Evolutionary conservation across 1,140 invertebrate genomes (phyloP).

Genomic region (Grapholita molesta): DNA sequence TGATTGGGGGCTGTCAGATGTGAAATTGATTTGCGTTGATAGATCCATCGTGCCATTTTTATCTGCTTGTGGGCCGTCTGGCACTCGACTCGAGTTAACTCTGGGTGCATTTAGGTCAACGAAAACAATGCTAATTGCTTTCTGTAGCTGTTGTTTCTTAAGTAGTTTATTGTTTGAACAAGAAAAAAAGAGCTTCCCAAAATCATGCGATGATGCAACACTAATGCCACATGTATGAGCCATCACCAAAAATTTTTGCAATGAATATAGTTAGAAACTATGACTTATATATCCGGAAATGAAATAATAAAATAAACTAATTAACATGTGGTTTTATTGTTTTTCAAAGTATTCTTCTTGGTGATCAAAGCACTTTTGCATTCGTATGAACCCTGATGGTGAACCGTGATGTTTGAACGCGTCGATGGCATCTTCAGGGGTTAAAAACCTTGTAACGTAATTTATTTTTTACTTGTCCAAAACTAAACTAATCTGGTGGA

Average conservation of each 20-base stretch:
- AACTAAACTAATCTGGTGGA: too few species aligned
- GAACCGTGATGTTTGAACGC: too few species aligned
- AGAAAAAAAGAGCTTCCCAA: neutral
- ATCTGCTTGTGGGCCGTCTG: slow-evolving; percentile 34
- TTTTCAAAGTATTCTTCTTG: too few species aligned
- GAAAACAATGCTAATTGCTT: slow-evolving; percentile 35
- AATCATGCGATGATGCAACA: neutral
- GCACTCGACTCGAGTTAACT: slow-evolving; percentile 37
- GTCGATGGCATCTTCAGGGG: too few species aligned
- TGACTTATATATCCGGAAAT: too few species aligned
- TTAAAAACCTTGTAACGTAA: too few species aligned
- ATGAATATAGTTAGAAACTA: neutral
- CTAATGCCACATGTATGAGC: neutral
- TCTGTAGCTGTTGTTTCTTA: neutral
- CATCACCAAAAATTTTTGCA: too few species aligned
- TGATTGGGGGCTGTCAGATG: neutral
- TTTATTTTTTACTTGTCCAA: too few species aligned
- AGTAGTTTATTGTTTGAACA: neutral
- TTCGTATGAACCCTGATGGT: too few species aligned
- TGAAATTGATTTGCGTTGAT: slow-evolving; percentile 11
- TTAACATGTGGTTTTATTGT: too few species aligned
- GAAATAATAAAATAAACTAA: too few species aligned
- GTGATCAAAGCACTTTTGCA: too few species aligned
- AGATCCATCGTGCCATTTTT: slow-evolving; percentile 32
- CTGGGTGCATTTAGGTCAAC: slow-evolving; percentile 45